A percentile compares a stretch with the other conserved stretches of the same genome.
These are phyloP conservation scores for Drosophila paulistorum DNA, from an alignment of 1,140 invertebrate genomes.

Conservation along the genomic window DNA sequence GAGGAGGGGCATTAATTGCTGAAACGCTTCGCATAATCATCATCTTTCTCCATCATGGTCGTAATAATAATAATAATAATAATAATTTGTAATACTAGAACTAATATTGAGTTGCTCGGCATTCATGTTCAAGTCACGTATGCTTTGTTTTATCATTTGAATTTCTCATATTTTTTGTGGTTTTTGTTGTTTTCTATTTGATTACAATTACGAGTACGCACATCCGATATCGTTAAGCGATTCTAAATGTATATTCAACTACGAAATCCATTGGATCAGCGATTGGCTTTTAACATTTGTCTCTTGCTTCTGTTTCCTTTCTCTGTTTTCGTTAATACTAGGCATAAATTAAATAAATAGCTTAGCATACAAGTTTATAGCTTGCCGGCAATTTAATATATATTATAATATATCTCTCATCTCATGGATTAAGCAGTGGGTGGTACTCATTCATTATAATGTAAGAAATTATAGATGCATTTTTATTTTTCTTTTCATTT, in stretches of 20 bases:
- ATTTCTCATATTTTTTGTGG: neutral
- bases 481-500: slow-evolving; percentile 8
- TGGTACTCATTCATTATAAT: slow-evolving; percentile 53
- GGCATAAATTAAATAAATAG: slow-evolving; percentile 80
- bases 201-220: slow-evolving; percentile 72
- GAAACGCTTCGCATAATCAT: slow-evolving; percentile 44
- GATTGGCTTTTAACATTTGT: slow-evolving; percentile 45
- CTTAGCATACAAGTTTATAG: slow-evolving; percentile 72
- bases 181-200: slow-evolving; percentile 24
- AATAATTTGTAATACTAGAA: slow-evolving; percentile 77
- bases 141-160: slow-evolving; percentile 35
- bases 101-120: slow-evolving; percentile 80
- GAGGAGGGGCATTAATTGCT: slow-evolving; percentile 23
- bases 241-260: slow-evolving; percentile 70
- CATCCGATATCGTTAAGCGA: slow-evolving; percentile 70
- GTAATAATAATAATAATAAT: slow-evolving; percentile 29
- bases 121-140: slow-evolving; percentile 67
- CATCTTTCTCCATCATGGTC: neutral
- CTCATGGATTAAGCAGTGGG: slow-evolving; percentile 53
- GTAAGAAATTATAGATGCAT: slow-evolving; percentile 64
- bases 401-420: slow-evolving; percentile 66
- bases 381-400: slow-evolving; percentile 51
- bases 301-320: slow-evolving; percentile 22
- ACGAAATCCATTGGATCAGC: slow-evolving; percentile 73
- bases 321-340: slow-evolving; percentile 61